Evolutionary conservation across 2,888 invertebrate species (phyloP).

Genomic region (Magallana nippona): DNA sequence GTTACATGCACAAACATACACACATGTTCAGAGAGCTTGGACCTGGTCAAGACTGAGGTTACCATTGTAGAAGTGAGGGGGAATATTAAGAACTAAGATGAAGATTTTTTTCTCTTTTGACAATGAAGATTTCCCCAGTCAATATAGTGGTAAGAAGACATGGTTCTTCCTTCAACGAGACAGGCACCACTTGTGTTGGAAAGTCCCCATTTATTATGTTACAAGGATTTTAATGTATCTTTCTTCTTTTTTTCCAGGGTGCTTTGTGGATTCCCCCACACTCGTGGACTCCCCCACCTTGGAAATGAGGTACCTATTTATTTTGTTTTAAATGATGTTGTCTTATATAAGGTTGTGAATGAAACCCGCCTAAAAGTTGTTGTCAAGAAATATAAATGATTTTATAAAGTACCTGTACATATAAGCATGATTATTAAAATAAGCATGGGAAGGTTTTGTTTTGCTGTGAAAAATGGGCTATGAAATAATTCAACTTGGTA

Average conservation of each 20-base stretch:
- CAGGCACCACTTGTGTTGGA: too few relatives aligned
- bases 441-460: too few relatives aligned
- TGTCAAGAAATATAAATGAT: too few relatives aligned
- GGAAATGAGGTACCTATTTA: constrained; percentile 50
- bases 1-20: neutral
- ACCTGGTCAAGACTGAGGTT: neutral
- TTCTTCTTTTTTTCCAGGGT: constrained; percentile 61
- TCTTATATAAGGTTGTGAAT: too few relatives aligned
- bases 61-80: neutral
- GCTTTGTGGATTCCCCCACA: constrained; percentile 71
- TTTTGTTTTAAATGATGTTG: too few relatives aligned
- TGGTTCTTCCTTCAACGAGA: too few relatives aligned
- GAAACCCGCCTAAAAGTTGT: too few relatives aligned
- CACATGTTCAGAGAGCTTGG: neutral
- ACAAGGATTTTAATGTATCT: neutral
- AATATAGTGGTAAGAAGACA: neutral
- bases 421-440: too few relatives aligned
- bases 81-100: neutral
- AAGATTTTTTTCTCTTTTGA: neutral
- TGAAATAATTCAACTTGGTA: too few relatives aligned
- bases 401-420: too few relatives aligned
- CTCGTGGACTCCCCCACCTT: constrained; percentile 70
- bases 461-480: too few relatives aligned
- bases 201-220: too few relatives aligned
- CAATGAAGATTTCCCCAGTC: neutral